Base-by-base conservation (phyloP, 2,888 invertebrate genomes). In the Hypercompe scribonia region DNA sequence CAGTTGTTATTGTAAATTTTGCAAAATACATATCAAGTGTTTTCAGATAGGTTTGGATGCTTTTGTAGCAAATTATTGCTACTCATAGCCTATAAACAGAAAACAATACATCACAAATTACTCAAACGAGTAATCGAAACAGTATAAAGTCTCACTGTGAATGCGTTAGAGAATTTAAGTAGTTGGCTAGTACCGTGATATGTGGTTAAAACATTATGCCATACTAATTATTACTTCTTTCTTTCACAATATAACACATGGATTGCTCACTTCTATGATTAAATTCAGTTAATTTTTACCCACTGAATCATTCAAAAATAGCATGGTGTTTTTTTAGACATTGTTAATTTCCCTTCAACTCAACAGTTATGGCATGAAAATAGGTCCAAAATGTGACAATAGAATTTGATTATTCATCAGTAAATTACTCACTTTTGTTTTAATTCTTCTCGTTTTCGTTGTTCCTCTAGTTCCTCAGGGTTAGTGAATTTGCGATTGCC, bases 401-500 rank as follows among this genome's bases (percentile, higher is more conserved):
- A 74, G 33, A 76, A 39, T 74, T 39, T 63, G 50, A 28, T 21
- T 8, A 34, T 65, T 72, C 72, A n/a, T 46, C 63, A 64, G 61
- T 70, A 31, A 75, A 72, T 66, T 68, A 90, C 92, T 91, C 85
- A 93, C 96, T 95, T 97, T 87, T 96, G 96, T 91, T 97, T 97
- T 85, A 96, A 96, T 90, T 97, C 97, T 85, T 98, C 97, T 87
- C 97, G 97, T 88, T 97, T 97, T 67, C 97, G 96, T 89, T 98
- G 98, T 88, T 98, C 97, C 89, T 98, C 98, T 86, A 99, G 93
- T 90, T 99, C 99, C 89, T 99, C 99, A 11, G 98, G 99, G 90
- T 98, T 98, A 50, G 99, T 99, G 90, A 99, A 99, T 90, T 98
- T 98, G 87, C 99, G 98, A 90, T 97, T 98, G 83, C 98, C 97